A percentile compares a stretch with the other conserved stretches of the same genome.
phyloP scores from a whole-genome alignment of 2,797 vertebrate genomes.

The Austrolebias charrua region DNA sequence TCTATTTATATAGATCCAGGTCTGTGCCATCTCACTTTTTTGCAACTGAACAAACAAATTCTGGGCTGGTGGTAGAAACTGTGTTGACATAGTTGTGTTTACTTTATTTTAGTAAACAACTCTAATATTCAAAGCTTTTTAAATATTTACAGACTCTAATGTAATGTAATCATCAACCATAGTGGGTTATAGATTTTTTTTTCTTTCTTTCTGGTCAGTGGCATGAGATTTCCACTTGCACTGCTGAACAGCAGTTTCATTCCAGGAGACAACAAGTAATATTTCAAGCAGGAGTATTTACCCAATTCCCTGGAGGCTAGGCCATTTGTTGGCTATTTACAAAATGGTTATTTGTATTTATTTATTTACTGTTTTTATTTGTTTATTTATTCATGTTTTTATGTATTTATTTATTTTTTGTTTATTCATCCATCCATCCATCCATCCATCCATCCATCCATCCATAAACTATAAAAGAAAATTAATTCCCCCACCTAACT shows the following conservation, averaged over 20 bases:
- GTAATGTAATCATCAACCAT: conserved; percentile 30
- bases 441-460: too few species aligned
- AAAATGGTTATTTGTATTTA: neutral
- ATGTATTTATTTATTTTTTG: neutral
- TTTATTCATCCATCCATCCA: neutral
- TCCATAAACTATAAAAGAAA: too few species aligned
- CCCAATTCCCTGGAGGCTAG: neutral
- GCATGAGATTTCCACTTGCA: conserved; percentile 10
- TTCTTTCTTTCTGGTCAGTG: conserved; percentile 13
- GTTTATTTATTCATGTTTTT: neutral
- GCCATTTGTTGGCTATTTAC: neutral
- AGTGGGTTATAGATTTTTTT: conserved; percentile 39
- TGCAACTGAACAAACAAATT: conserved; percentile 48
- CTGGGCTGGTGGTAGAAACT: conserved; percentile 30
- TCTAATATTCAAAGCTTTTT: conserved; percentile 41
- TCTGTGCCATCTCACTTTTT: conserved; percentile 33
- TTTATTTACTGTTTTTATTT: neutral
- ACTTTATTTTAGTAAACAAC: conserved; percentile 36
- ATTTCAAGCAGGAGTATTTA: conserved; percentile 13
- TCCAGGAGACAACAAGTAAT: conserved; percentile 9
- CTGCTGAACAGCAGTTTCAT: conserved; percentile 1
- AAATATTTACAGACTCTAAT: conserved; percentile 55
- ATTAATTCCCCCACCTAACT: too few species aligned
- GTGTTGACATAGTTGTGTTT: conserved; percentile 56
- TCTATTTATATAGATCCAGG: conserved; percentile 54